Evolutionary conservation across 1,140 invertebrate species (phyloP), one percentile per base, ranked within the genome.

Genomic region (Bombus huntii): DNA sequence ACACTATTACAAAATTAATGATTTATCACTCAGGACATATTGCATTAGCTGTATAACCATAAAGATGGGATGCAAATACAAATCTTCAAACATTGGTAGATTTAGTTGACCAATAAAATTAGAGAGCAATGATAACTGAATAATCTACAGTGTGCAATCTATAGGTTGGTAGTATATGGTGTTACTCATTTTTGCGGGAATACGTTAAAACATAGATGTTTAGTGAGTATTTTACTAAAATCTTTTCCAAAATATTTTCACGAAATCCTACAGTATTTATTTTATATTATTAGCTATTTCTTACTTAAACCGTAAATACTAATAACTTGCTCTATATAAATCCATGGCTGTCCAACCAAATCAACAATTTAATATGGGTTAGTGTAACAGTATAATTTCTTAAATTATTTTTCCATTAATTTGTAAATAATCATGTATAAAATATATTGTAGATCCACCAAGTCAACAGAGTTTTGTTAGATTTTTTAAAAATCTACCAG

Each of bases 391-490:
- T 37, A 42, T 66, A 68, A 68, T 78, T 79, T 70, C 22, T 37
- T 2, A 77, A 76, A 70, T 53, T 47, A 59, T 42, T 65, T n/a
- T 84, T 70, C 44, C 0, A 71, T 62, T 59, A 68, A n/a, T 44
- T 68, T 39, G 37, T 76, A 5, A 81, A 37, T 53, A 39, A 79
- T 68, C 34, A 72, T 70, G 28, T 81, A 44, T 25, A 39, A 44
- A 53, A 85, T 90, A 92, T 89, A 90, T 89, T 92, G 84, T 93
- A 97, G 96, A 96, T 96, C 93, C 95, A 75, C 87, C 95, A 28
- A 94, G 96, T 76, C 96, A 97, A 88, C 95, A 96, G 90, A 94
- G 95, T 85, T 97, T 97, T 88, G 94, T 96, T 42, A 95, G 95
- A 92, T 96, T 95, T 92, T 96, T 95, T 86, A 95, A 95, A 87